Evolutionary conservation across 2,113 vertebrate species (phyloP).

Genomic region (Etheostoma spectabile): DNA sequence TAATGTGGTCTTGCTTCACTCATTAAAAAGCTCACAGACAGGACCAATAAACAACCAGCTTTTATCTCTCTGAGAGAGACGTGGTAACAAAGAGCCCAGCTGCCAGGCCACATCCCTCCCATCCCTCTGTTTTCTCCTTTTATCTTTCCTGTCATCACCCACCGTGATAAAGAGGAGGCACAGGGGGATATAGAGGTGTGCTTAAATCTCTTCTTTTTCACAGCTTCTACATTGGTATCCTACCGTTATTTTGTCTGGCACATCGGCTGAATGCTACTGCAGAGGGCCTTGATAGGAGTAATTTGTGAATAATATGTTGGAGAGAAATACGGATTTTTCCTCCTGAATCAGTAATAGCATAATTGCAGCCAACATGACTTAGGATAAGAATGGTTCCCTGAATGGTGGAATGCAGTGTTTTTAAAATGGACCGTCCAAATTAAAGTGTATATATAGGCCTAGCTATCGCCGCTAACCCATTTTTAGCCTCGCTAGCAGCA

Average conservation of each 20-base stretch:
- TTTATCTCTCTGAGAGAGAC: constrained; percentile 78
- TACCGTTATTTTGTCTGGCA: constrained; percentile 35
- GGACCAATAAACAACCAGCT: constrained; percentile 78
- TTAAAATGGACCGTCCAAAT: constrained; percentile 11
- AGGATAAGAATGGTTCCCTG: constrained; percentile 14
- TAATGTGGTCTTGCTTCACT: constrained; percentile 43
- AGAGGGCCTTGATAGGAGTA: constrained; percentile 24
- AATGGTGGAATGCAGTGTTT: neutral
- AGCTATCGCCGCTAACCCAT: neutral
- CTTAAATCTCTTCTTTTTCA: constrained; percentile 57
- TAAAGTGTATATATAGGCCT: neutral
- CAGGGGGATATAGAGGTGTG: constrained; percentile 42
- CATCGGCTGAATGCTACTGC: neutral
- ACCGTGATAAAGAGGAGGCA: constrained; percentile 53
- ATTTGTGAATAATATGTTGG: constrained; percentile 19
- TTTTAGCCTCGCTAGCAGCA: neutral
- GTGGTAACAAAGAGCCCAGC: constrained; percentile 81
- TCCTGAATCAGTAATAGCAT: constrained; percentile 23
- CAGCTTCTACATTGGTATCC: constrained; percentile 21
- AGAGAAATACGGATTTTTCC: constrained; percentile 14
- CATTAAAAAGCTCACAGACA: constrained; percentile 74
- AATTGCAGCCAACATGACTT: constrained; percentile 29
- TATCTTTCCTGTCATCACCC: constrained; percentile 77
- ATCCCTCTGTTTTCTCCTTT: constrained; percentile 72
- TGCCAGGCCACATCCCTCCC: constrained; percentile 59